Evolutionary conservation across 1,140 invertebrate species (phyloP).

Genomic region (Trialeurodes vaporariorum): DNA sequence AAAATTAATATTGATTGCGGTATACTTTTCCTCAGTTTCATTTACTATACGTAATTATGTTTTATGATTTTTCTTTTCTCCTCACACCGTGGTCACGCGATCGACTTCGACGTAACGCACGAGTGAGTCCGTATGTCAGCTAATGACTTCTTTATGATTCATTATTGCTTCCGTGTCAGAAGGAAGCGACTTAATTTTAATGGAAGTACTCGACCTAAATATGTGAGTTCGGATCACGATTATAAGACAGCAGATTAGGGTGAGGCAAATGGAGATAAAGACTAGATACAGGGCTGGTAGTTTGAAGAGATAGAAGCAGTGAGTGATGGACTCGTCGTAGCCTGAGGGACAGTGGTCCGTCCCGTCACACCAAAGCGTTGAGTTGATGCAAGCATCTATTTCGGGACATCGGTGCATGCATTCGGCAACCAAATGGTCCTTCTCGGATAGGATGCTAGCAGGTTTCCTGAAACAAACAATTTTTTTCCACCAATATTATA

Average conservation of each 20-base stretch:
- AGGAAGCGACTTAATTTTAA: slow-evolving; percentile 21
- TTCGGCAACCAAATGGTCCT: slow-evolving; percentile 32
- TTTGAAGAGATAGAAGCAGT: slow-evolving; percentile 60
- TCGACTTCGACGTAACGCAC: slow-evolving; percentile 81
- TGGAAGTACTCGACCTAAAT: slow-evolving; percentile 5
- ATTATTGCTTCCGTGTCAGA: slow-evolving; percentile 27
- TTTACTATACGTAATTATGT: too few relatives aligned
- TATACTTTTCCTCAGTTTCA: too few relatives aligned
- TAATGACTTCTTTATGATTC: slow-evolving; percentile 54
- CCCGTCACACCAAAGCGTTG: slow-evolving; percentile 80
- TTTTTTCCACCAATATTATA: too few relatives aligned
- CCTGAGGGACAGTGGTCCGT: slow-evolving; percentile 66
- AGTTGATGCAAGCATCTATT: slow-evolving; percentile 74
- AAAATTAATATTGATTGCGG: too few relatives aligned
- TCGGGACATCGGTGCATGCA: slow-evolving; percentile 73
- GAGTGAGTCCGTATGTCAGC: slow-evolving; percentile 84
- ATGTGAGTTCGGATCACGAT: slow-evolving; percentile 12
- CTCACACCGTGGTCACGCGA: slow-evolving; percentile 78
- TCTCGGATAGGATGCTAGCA: not conserved
- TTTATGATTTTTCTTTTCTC: too few relatives aligned
- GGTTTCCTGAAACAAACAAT: too few relatives aligned
- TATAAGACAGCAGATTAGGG: slow-evolving; percentile 15
- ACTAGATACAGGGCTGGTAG: slow-evolving; percentile 56
- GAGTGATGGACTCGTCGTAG: slow-evolving; percentile 68
- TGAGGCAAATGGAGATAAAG: slow-evolving; percentile 31